These are phyloP conservation scores for Meleagris gallopavo DNA, from an alignment of 2,113 vertebrate species.

Conservation along the genomic window DNA sequence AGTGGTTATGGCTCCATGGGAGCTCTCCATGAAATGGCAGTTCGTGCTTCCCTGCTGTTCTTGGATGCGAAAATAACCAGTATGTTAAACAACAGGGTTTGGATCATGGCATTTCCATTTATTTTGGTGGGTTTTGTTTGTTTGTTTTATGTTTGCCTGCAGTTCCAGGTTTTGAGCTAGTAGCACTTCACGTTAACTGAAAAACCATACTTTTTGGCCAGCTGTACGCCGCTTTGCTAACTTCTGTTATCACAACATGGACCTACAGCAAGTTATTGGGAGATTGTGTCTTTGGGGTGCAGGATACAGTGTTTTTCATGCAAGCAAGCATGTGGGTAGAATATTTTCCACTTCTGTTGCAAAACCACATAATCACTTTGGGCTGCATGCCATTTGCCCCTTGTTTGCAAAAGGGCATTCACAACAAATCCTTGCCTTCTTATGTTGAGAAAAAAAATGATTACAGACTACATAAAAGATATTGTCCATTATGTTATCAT, in stretches of 20 bases:
- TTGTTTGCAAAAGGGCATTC: background rate
- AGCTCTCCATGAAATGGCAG: background rate
- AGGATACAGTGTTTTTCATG: background rate
- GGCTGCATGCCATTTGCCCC: background rate
- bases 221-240: background rate
- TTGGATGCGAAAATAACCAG: background rate
- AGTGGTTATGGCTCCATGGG: background rate
- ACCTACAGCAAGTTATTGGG: background rate
- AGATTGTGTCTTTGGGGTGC: background rate
- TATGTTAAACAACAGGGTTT: conserved; percentile 8
- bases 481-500: background rate
- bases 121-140: background rate
- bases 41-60: background rate
- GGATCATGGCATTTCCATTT: background rate
- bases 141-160: background rate
- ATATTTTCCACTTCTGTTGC: background rate
- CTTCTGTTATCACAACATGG: background rate
- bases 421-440: background rate
- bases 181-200: background rate
- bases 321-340: background rate
- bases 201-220: background rate
- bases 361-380: background rate
- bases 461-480: background rate
- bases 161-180: background rate
- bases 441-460: background rate